Base-by-base conservation (phyloP, 2,113 vertebrate species). In the Theristicus caerulescens region DNA sequence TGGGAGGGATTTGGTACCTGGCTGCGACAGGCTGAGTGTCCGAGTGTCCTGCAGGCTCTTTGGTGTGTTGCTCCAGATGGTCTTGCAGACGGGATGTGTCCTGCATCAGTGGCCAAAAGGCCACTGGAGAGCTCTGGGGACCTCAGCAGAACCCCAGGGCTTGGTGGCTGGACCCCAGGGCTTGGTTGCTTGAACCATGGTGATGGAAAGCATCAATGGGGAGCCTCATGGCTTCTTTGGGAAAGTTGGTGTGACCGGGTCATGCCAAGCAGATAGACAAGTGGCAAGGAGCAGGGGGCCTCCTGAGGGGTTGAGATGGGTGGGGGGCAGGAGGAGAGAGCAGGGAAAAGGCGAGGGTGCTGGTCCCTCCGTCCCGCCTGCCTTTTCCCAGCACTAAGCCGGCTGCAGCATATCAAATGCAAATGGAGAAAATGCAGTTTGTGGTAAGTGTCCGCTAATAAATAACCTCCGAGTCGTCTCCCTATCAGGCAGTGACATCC, bases 401-500 rank as follows among this genome's bases (percentile, higher is more conserved):
- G 2, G 89, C 86, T 49, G 86, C 54, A 71, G 94, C 70, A 3
- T 54, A 78, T 82, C 57, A 40, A 96, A 98, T 97, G 97, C 98
- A 98, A 96, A 98, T 96, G 93, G 96, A 96, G 96, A 96, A 95
- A 97, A 97, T 96, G 97, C 97, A 95, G 96, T 97, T 98, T 97
- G 97, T 97, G 98, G 97, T 96, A 97, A 97, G 98, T 96, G 97
- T 95, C 94, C 95, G 92, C 97, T 98, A 97, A 98, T 98, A 98
- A 98, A 98, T 98, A 98, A 98, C 97, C 97, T 94, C 95, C 19
- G 22, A 97, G 97, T 94, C 97, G 97, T 97, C 96, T 97, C 96
- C 97, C 97, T 97, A 97, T 98, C 98, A 98, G 98, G 93, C 77
- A n/a, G 96, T 97, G 98, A 98, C 98, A 98, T 97, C 97, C 98